These are phyloP conservation scores for Lithobates sylvaticus DNA, from an alignment of 2,797 vertebrate genomes.

Conservation along the genomic window DNA sequence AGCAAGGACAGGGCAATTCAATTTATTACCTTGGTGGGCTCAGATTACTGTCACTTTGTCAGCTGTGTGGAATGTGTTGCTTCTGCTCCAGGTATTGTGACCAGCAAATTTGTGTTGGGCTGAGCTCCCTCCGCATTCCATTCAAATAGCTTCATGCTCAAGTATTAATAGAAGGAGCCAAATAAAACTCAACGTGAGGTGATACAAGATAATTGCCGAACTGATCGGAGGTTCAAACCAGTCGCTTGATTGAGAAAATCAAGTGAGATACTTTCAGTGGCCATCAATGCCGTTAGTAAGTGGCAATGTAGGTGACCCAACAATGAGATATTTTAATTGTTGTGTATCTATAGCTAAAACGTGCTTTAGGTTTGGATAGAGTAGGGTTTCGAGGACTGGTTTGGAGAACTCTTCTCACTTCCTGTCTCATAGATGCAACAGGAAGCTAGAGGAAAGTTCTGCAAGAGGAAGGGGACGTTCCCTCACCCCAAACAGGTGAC, in stretches of 20 bases:
- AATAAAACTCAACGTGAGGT: slow-evolving; percentile 68
- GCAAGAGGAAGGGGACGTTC: too few relatives aligned
- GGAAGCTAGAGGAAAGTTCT: neutral
- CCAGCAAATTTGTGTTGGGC: slow-evolving; percentile 80
- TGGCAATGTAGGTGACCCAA: neutral
- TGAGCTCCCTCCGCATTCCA: slow-evolving; percentile 80
- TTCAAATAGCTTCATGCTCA: slow-evolving; percentile 75
- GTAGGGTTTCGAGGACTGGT: neutral
- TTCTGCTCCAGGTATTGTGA: slow-evolving; percentile 77
- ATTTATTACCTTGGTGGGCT: slow-evolving; percentile 80
- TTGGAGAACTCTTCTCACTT: too few relatives aligned
- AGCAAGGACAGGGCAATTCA: slow-evolving; percentile 73
- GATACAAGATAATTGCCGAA: neutral
- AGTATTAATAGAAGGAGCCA: slow-evolving; percentile 79
- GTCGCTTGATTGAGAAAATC: neutral
- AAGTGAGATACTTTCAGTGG: neutral
- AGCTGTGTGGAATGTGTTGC: slow-evolving; percentile 80
- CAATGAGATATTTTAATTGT: neutral
- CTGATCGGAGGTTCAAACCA: too few relatives aligned
- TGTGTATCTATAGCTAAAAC: too few relatives aligned
- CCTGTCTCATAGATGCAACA: too few relatives aligned
- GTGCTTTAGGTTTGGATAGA: neutral
- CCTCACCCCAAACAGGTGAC: too few relatives aligned
- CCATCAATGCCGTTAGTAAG: neutral
- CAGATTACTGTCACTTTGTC: slow-evolving; percentile 84